Conservation (phyloP, 2,797 vertebrate genomes). For the Aplochiton taeniatus region DNA sequence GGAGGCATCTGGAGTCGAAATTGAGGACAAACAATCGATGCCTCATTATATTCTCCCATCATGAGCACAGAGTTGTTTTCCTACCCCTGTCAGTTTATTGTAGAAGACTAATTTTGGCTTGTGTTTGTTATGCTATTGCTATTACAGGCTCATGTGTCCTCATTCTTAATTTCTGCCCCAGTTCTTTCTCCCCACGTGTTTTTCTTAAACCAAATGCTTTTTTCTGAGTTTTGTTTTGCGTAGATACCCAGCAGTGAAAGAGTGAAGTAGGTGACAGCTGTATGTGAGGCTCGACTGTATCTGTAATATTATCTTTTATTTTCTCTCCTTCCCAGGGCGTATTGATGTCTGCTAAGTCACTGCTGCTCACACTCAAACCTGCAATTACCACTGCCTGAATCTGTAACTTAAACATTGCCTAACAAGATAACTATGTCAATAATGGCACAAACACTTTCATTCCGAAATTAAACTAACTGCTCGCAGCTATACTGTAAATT, state of each 20-base stretch:
- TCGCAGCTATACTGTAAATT: slow-evolving; percentile 82
- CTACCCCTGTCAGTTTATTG: slow-evolving; percentile 76
- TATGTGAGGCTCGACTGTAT: slow-evolving; percentile 44
- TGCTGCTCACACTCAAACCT: slow-evolving; percentile 75
- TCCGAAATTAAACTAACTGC: slow-evolving; percentile 80
- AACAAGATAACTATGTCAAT: slow-evolving; percentile 87
- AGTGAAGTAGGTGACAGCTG: slow-evolving; percentile 51
- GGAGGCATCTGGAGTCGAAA: slow-evolving; percentile 71
- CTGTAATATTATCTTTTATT: slow-evolving; percentile 60
- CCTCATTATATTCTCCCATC: slow-evolving; percentile 75
- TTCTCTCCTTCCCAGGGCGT: slow-evolving; percentile 66
- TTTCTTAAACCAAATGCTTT: slow-evolving; percentile 38
- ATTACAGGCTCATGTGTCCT: slow-evolving; percentile 73
- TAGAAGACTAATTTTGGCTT: slow-evolving; percentile 78
- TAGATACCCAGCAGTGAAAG: slow-evolving; percentile 36
- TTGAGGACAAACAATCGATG: slow-evolving; percentile 77
- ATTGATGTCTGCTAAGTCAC: slow-evolving; percentile 74
- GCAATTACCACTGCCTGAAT: slow-evolving; percentile 83
- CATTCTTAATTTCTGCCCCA: slow-evolving; percentile 76
- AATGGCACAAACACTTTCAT: slow-evolving; percentile 81
- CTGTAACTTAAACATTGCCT: slow-evolving; percentile 85
- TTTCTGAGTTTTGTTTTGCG: slow-evolving; percentile 32
- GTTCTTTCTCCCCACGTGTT: slow-evolving; percentile 44
- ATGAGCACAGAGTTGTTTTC: slow-evolving; percentile 70
- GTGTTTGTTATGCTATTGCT: slow-evolving; percentile 77